phyloP scores from a whole-genome alignment of 2,113 vertebrate genomes.

The human (Homo sapiens) region GRCh38 chr20:17347001-17347500 shows the following conservation, averaged over 20 bases:
- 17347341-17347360: background rate
- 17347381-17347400: background rate
- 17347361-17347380: background rate
- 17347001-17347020: conserved; percentile 64
- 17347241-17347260: conserved; percentile 48
- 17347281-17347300: background rate
- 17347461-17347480: background rate
- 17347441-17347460: background rate
- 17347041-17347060: conserved; percentile 17
- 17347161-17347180: conserved; percentile 62
- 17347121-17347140: conserved; percentile 39
- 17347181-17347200: conserved; percentile 62
- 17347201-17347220: conserved; percentile 54
- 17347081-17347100: conserved; percentile 43
- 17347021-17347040: conserved; percentile 9
- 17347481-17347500: background rate
- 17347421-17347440: background rate
- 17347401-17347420: background rate
- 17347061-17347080: conserved; percentile 25
- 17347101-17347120: conserved; percentile 47
- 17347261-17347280: background rate
- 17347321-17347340: background rate
- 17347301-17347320: background rate
- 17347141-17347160: conserved; percentile 49
- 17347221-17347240: conserved; percentile 48